Evolutionary conservation across 2,888 invertebrate species (phyloP), one percentile per base, ranked within the genome.

Genomic region (Urechis unicinctus): DNA sequence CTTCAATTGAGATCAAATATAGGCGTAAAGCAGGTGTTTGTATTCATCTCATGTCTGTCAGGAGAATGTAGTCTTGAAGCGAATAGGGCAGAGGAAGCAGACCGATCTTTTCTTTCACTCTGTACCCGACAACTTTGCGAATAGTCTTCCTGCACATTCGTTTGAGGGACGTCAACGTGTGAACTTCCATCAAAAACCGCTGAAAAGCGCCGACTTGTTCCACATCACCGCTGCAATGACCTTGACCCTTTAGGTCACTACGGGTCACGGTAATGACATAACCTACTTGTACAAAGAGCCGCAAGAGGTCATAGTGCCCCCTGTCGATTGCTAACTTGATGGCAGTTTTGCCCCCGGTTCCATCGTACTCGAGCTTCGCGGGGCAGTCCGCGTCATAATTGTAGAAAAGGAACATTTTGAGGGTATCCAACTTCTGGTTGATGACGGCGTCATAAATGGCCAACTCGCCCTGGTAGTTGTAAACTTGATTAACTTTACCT

Each of bases 401-500:
- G 63, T 70, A 69, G 44, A 64, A 64, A 47, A 77, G 65, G 68
- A 77, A 73, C n/a, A 73, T 64, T 55, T 66, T 65, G 50, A 75
- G 61, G 25, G 74, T 69, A 57, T 77, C 77, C 28, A 68, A 59
- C 61, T 75, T 74, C 67, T 77, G 75, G 49, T 73, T 72, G 36
- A 72, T 64, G 17, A 76, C 72, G 9, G 73, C 73, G 48, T 76
- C 77, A 57, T 70, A 72, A 24, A 74, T 68, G 29, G 75, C 73
- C 17, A 74, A 72, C 61, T 76, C 77, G 17, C 77, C 74, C 55
- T 75, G 74, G 62, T 75, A 75, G 64, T 76, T 77, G 62, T 73
- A 77, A 47, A 74, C 73, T 56, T 76, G 70, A 44, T 70, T 68
- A 52, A 72, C 70, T 54, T 73, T 70, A 4, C 73, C 74, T 31